Evolutionary conservation across 2,113 vertebrate genomes (phyloP).

Genomic region (Aegithalos caudatus): DNA sequence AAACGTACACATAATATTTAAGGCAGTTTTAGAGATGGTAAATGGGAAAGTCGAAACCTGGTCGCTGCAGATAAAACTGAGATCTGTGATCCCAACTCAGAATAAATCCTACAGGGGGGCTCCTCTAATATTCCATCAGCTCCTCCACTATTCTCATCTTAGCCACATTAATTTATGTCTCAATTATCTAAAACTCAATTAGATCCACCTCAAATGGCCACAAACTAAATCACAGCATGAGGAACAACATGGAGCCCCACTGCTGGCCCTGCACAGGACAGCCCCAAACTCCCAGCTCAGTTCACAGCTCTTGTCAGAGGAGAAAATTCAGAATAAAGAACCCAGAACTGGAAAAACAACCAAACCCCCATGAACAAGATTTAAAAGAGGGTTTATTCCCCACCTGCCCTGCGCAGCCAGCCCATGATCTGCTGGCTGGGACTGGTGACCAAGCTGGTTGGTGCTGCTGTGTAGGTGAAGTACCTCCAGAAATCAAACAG

Average conservation of each 20-base stretch:
- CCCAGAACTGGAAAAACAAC: background rate
- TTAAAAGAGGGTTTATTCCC: background rate
- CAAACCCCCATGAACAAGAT: accelerated
- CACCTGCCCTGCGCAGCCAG: constrained; percentile 75
- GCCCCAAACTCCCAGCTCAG: background rate
- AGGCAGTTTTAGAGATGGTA: background rate
- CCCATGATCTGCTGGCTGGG: constrained; percentile 88
- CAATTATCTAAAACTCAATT: background rate
- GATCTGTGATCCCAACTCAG: accelerated
- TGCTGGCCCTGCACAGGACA: background rate
- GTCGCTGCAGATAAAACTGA: background rate
- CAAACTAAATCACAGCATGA: background rate
- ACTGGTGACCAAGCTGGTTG: constrained; percentile 76
- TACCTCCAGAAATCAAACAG: constrained; percentile 97
- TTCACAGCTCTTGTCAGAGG: accelerated
- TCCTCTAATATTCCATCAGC: background rate
- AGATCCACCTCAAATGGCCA: background rate
- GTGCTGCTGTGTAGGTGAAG: constrained; percentile 91
- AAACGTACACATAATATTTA: accelerated
- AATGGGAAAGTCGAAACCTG: background rate
- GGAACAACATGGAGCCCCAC: accelerated
- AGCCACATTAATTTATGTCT: accelerated
- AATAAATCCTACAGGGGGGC: accelerated
- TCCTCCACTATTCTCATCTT: background rate
- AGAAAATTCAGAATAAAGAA: background rate